Evolutionary conservation across 2,888 invertebrate species (phyloP).

Genomic region (Stenoptilia bipunctidactyla): DNA sequence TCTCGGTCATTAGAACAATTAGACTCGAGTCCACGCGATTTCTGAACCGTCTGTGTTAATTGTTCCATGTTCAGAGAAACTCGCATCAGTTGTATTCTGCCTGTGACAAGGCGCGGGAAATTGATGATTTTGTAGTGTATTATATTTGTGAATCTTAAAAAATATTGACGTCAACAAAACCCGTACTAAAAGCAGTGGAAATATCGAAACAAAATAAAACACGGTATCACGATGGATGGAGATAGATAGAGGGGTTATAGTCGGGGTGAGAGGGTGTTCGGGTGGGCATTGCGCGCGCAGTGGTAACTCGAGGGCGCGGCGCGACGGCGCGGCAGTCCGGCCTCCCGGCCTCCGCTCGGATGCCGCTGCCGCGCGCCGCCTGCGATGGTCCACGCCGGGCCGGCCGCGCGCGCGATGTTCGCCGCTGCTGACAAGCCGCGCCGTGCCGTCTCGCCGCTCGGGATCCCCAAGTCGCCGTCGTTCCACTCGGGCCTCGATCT

Average conservation of each 20-base stretch:
- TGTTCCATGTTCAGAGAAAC: too few relatives aligned
- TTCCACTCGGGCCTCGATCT: slow-evolving; percentile 89
- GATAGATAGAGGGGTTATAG: slow-evolving; percentile 11
- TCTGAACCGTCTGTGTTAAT: too few relatives aligned
- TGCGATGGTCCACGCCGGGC: slow-evolving; percentile 71
- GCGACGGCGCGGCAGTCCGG: slow-evolving; percentile 44
- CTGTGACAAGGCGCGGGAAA: too few relatives aligned
- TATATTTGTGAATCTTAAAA: too few relatives aligned
- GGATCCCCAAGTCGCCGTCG: slow-evolving; percentile 89
- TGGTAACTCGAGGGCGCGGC: slow-evolving; percentile 27
- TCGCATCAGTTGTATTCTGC: too few relatives aligned
- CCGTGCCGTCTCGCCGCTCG: slow-evolving; percentile 73
- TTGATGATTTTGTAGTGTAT: too few relatives aligned
- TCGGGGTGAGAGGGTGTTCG: slow-evolving; percentile 21
- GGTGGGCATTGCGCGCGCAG: slow-evolving; percentile 20
- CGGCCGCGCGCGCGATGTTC: slow-evolving; percentile 69
- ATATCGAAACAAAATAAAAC: too few relatives aligned
- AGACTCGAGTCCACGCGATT: too few relatives aligned
- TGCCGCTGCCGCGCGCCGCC: slow-evolving; percentile 69
- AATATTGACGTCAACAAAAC: too few relatives aligned
- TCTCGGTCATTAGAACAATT: too few relatives aligned
- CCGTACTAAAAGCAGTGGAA: too few relatives aligned
- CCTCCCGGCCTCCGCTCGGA: slow-evolving; percentile 62
- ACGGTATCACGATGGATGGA: too few relatives aligned
- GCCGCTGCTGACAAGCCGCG: slow-evolving; percentile 65